Base-by-base conservation (phyloP, 1,140 invertebrate genomes). In the Drosophila prosaltans region DNA sequence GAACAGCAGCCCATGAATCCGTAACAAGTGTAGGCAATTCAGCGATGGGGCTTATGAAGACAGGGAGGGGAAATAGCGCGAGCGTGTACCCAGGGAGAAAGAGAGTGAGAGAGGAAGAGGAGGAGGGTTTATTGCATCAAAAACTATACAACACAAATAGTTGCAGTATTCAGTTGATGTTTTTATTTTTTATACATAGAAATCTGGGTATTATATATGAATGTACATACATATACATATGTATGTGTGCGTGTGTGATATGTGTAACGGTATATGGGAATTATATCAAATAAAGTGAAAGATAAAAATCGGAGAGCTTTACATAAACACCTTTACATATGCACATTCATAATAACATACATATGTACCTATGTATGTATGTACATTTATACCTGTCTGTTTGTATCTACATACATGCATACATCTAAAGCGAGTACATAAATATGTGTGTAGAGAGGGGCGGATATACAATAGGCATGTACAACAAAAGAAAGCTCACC, bases 1-100 rank as follows among this genome's bases (percentile, higher is more conserved):
- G 84, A 89, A 89, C 84, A 89, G 84, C 78, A 90, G 84, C 84
- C 54, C 84, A 89, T 90, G 84, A 88, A 88, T 70, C 65, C 65
- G 63, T 69, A 89, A 83, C 83, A 88, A 89, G 83, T 83, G 83
- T 66, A 69, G 58, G 71, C 71, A 81, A 64, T 76, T 73, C 65
- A 59, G 68, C 65, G 76, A 48, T 66, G 62, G 40, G 28, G n/a
- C 8, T 39, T 36, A 24, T 21, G 11, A n/a, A 2, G 30, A 6
- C n/a, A 36, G 54, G 6, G 10, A 7, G 11, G 41, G 36, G 21
- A 45, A 7, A 7, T 2, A 26, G 45, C 45, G 45, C 45, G 45
- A 51, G 8, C 45, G 5, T 16, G 6, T 51, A 51, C 39, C 39
- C 9, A 11, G 3, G 11, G 39, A 40, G 10, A 40, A 11, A 11